Conservation (phyloP, 2,888 invertebrate species). For the Phortica magna region DNA sequence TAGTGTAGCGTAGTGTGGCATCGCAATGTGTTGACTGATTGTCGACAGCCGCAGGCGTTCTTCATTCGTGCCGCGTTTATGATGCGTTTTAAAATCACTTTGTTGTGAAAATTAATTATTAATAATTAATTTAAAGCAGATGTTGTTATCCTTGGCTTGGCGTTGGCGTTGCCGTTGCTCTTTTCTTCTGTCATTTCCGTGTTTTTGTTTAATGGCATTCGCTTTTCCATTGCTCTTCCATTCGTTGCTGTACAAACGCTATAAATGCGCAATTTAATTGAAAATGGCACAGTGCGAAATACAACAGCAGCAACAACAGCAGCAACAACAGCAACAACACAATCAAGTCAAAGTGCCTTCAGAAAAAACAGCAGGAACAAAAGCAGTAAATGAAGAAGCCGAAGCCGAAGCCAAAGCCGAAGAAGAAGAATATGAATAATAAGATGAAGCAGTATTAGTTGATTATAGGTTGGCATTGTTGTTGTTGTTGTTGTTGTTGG, state of each 20-base stretch:
- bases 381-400: slow-evolving; percentile 17
- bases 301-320: slow-evolving; percentile 1
- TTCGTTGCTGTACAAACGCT: slow-evolving; percentile 48
- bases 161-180: slow-evolving; percentile 1
- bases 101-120: slow-evolving; percentile 54
- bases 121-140: slow-evolving; percentile 53
- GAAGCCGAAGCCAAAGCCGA: background rate
- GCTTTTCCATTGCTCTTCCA: slow-evolving; percentile 39
- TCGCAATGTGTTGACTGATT: background rate
- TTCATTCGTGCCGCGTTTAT: slow-evolving; percentile 14
- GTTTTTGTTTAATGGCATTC: slow-evolving; percentile 10
- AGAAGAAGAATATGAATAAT: background rate
- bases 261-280: slow-evolving; percentile 64
- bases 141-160: slow-evolving; percentile 35
- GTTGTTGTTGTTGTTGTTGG: background rate
- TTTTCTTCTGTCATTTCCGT: background rate
- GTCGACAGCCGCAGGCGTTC: background rate
- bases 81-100: slow-evolving; percentile 40
- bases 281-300: slow-evolving; percentile 31
- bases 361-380: slow-evolving; percentile 54
- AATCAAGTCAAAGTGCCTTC: slow-evolving; percentile 27
- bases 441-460: too few relatives aligned
- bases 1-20: background rate
- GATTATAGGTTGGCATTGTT: too few relatives aligned
- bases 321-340: background rate